Evolutionary conservation across 2,113 vertebrate genomes (phyloP), one percentile per base, ranked within the genome.

Genomic region (Athene cunicularia): DNA sequence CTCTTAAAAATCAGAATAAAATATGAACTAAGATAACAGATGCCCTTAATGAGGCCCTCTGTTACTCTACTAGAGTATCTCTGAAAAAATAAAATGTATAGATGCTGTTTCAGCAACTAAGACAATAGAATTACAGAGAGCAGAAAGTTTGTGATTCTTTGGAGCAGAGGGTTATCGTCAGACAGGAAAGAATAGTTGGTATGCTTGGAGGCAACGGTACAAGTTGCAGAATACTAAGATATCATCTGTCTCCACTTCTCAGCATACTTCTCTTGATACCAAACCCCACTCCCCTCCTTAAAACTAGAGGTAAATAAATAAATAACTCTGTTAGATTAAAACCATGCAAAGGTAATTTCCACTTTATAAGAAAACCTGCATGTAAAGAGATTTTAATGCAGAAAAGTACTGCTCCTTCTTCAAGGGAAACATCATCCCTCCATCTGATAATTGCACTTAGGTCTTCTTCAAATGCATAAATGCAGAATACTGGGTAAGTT

Each of bases 1-100:
- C 90, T 96, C 93, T 96, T 97, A 95, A 98, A 97, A 97, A 97
- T 96, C 88, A 94, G 97, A 98, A 97, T 98, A 98, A 98, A 97
- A 97, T 96, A 98, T 74, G 95, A 98, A 98, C 95, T 90, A 97
- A 97, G 92, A 96, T 96, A 98, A 96, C 92, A 98, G 96, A 96
- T 96, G 96, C 88, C 94, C 88, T 96, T 98, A 98, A 97, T 91
- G 94, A 97, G 95, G 95, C 86, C 95, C 98, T 98, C 95, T 96
- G 97, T 98, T 98, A 97, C 97, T 87, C 79, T 80, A 50, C 89
- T 49, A 33, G 8, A 93, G 70, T 35, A 87, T 63, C 66, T 94
- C 92, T 30, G 67, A 96, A 96, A 97, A 93, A 95, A 81, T 70
- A 88, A 89, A 83, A 94, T 63, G 72, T 52, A 97, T 41, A 80